Evolutionary conservation across 2,888 invertebrate species (phyloP), one percentile per base, ranked within the genome.

Genomic region (Cylloceria caligata): DNA sequence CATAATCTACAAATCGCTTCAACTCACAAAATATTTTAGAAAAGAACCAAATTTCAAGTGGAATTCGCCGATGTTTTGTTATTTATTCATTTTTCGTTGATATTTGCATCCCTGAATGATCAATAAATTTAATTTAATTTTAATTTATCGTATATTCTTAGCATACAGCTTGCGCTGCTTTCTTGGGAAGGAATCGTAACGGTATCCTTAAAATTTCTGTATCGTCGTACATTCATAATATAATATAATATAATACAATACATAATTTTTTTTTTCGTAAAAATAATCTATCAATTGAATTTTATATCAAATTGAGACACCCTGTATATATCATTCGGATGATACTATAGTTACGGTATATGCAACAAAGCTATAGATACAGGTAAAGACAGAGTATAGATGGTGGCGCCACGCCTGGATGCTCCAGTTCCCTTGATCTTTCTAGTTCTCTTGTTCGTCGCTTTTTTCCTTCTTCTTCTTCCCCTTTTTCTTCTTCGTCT

Each of bases 341-440:
- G 7, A 13, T 4, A 42, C 16, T 30, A 67, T 24, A 42, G 49
- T 45, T 62, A 52, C 13, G 39, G 55, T 64, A 57, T 34, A 36
- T 13, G 34, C 30, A 36, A 11, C 60, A 69, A n/a, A 62, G 13
- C 36, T 16, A 49, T 34, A 60, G 36, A 52, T 64, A 68, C 55
- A 57, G 30, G 30, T 67, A 64, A 47, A 80, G 64, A 76, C 47
- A 21, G 42, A 71, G 64, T 73, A 42, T 36, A 34, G 42, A 81
- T 82, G n/a, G 80, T 75, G 81, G 55, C 69, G 85, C 83, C 86
- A 86, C 87, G 86, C 86, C 86, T 84, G 79, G 80, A 5, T 86
- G 86, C 81, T 87, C 88, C 83, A 88, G 82, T 89, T 89, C 81
- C 79, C 84, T 73, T 68, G 81, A 83, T 86, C 85, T 75, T 73